Evolutionary conservation across 2,113 vertebrate species (phyloP).

Genomic region (human): DNA sequence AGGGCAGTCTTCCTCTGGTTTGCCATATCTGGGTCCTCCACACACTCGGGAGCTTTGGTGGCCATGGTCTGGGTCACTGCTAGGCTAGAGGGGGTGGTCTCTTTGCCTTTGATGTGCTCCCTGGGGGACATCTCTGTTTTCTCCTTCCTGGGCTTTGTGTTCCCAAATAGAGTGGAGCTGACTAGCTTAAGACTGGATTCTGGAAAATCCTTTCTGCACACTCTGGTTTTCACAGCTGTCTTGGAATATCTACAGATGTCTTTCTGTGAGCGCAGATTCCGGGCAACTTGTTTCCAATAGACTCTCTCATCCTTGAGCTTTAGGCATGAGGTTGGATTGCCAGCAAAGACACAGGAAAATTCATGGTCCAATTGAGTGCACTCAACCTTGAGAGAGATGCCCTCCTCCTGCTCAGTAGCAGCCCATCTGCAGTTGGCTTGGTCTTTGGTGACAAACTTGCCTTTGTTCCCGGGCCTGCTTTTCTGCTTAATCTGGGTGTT

Average conservation of each 20-base stretch:
- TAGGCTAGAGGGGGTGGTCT: not conserved
- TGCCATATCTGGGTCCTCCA: conserved; percentile 77
- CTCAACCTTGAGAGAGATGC: conserved; percentile 75
- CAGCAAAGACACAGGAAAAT: conserved; percentile 89
- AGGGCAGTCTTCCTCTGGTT: conserved; percentile 85
- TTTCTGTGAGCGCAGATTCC: conserved; percentile 87
- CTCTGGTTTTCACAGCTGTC: conserved; percentile 83
- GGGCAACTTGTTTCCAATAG: conserved; percentile 92
- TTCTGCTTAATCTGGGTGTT: conserved; percentile 47
- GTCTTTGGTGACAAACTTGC: conserved; percentile 86
- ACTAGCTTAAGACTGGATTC: conserved; percentile 87
- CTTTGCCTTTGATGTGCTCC: not conserved
- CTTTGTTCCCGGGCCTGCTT: conserved; percentile 72
- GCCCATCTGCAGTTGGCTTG: conserved; percentile 89
- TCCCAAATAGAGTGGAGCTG: conserved; percentile 57
- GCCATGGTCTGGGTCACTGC: not conserved
- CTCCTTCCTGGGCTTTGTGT: not conserved
- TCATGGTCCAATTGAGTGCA: conserved; percentile 79
- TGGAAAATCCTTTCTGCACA: conserved; percentile 87
- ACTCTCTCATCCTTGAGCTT: conserved; percentile 77
- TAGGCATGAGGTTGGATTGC: conserved; percentile 86
- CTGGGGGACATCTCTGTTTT: not conserved
- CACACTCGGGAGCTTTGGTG: conserved; percentile 56
- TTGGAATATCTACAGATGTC: conserved; percentile 85
- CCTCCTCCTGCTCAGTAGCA: conserved; percentile 53